Conservation (phyloP, 2,888 invertebrate genomes). For the Neoascia interrupta region DNA sequence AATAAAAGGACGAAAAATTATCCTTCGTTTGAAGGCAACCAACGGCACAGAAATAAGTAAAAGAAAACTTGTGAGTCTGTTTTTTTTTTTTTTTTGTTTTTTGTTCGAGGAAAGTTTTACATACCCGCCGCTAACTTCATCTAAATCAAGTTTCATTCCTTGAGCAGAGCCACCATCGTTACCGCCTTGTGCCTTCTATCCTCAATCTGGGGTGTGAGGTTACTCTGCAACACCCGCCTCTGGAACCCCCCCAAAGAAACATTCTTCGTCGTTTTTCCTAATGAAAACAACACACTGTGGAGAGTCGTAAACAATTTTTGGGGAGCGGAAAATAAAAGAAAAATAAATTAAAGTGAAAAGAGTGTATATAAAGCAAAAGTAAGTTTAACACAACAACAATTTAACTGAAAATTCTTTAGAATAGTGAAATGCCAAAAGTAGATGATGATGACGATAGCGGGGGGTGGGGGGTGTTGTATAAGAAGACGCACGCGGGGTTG, state of each 20-base stretch:
- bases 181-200: neutral
- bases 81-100: constrained; percentile 21
- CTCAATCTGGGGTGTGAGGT: too few species aligned
- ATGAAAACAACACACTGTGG: constrained; percentile 71
- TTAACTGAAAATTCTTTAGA: constrained; percentile 56
- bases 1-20: constrained; percentile 49
- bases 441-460: neutral
- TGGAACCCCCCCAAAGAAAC: constrained; percentile 23
- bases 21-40: constrained; percentile 53
- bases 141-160: constrained; percentile 66
- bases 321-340: constrained; percentile 60
- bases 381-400: constrained; percentile 58
- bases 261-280: constrained; percentile 54
- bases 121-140: constrained; percentile 67
- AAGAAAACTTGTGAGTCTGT: too few species aligned
- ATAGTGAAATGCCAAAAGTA: constrained; percentile 51
- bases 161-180: constrained; percentile 10
- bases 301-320: constrained; percentile 67
- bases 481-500: neutral
- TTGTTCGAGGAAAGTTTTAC: constrained; percentile 60
- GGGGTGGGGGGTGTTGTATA: neutral
- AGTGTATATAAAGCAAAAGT: constrained; percentile 67
- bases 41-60: constrained; percentile 32
- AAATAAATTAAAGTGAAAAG: constrained; percentile 71
- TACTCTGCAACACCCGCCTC: too few species aligned